These are phyloP conservation scores for Exaiptasia diaphana DNA, from an alignment of 64 coral and sea anemone species.

Conservation along the genomic window DNA sequence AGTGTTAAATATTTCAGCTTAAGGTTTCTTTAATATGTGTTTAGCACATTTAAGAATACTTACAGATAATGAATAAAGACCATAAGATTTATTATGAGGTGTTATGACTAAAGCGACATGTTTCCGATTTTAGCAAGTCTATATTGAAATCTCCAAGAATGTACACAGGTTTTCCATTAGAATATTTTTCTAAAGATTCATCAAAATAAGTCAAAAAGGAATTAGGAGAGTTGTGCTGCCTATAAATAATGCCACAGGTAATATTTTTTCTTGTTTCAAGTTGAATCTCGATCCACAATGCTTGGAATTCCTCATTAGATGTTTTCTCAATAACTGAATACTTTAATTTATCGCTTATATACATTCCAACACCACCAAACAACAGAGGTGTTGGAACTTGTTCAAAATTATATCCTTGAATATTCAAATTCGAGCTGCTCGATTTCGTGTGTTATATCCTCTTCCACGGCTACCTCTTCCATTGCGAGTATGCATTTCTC, in stretches of 20 bases:
- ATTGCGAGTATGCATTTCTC: too few relatives aligned
- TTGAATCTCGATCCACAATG: slow-evolving; percentile 4
- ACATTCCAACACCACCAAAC: slow-evolving; percentile 25
- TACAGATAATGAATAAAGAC: too few relatives aligned
- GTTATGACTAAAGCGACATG: too few relatives aligned
- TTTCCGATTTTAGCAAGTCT: not conserved
- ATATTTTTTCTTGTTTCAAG: slow-evolving; percentile 2
- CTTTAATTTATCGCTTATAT: not conserved
- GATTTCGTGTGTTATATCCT: too few relatives aligned
- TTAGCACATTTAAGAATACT: too few relatives aligned
- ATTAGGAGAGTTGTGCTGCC: slow-evolving; percentile 22
- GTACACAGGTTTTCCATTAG: not conserved
- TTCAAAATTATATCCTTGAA: slow-evolving; percentile 30
- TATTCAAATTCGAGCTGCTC: too few relatives aligned
- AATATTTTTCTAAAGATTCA: not conserved
- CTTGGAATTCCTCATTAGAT: slow-evolving; percentile 20
- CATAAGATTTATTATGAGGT: not conserved
- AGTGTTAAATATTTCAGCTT: too few relatives aligned
- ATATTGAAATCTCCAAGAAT: slow-evolving; percentile 1
- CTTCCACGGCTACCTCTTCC: too few relatives aligned
- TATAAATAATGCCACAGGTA: not conserved
- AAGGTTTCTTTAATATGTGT: too few relatives aligned
- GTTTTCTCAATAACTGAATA: slow-evolving; percentile 12
- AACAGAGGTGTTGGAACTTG: not conserved
- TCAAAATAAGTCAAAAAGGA: not conserved